A percentile compares a stretch with the other conserved stretches of the same genome.
These are phyloP conservation scores for Micronycteris hirsuta DNA, from an alignment of 2,113 vertebrate species.

Conservation along the genomic window DNA sequence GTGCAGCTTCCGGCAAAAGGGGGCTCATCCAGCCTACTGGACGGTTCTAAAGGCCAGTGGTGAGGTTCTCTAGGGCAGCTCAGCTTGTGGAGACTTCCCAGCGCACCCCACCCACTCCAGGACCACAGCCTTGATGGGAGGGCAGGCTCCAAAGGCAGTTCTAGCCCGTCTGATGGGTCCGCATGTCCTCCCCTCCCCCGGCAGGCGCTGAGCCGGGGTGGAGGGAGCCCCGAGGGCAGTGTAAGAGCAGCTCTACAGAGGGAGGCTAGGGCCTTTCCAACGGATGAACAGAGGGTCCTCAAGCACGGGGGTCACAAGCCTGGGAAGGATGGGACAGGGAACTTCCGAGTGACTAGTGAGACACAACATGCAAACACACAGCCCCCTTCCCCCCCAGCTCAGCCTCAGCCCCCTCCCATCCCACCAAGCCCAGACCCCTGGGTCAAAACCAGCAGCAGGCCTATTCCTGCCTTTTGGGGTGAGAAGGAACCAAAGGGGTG, in stretches of 20 bases:
- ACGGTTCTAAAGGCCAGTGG: neutral
- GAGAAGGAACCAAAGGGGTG: neutral
- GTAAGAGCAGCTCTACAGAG: neutral
- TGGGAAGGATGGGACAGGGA: neutral
- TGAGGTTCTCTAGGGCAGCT: neutral
- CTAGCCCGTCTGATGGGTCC: neutral
- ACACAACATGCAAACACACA: neutral
- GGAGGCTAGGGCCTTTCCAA: neutral
- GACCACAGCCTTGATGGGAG: neutral
- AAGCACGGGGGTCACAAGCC: neutral
- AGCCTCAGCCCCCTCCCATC: neutral
- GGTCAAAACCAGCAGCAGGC: neutral
- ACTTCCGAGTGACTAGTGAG: neutral
- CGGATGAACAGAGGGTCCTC: neutral
- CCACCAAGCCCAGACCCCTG: neutral
- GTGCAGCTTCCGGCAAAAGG: neutral
- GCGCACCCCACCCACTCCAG: neutral
- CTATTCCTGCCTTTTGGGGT: neutral
- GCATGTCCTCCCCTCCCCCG: neutral
- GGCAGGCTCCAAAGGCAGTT: neutral
- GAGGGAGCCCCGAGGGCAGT: too few species aligned
- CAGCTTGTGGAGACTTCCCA: neutral
- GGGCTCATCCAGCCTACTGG: neutral
- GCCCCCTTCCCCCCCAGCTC: neutral
- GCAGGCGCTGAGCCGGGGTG: neutral